Base-by-base conservation (phyloP, 2,888 invertebrate genomes). In the Tribolium freemani region DNA sequence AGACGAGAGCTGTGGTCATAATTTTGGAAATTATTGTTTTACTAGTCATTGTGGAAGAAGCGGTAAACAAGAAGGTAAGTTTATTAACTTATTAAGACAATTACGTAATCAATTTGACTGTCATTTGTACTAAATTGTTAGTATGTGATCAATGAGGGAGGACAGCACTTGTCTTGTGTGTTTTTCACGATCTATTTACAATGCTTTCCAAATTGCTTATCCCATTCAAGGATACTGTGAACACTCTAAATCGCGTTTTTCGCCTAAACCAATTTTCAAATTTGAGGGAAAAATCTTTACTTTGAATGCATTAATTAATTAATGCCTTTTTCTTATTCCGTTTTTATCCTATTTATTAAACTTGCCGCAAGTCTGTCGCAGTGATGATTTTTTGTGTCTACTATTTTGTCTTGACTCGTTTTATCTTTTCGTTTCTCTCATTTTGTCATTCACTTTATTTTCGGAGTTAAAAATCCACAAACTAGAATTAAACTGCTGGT, bases 191-290 rank as follows among this genome's bases (percentile, higher is more conserved):
- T 6, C 56, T 10, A 21, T 45, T 11, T 67, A 46, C 16, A 56
- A 56, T 26, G 3, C 46, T 46, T 26, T 54, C 8, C 16, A 54
- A 31, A 63, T 31, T 1, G 20, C 10, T 26, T 51, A 26, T 51
- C 69, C 60, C 4, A 38, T 71, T 45, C 60, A 46, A 10, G 66
- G 71, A 5, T 66, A 71, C n/a, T 71, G 71, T 53, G 10, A 67
- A 53, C 71, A 71, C 45, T 67, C 66, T 9, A 67, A 51, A 45
- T 44, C 13, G 3, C 31, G 30, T 1, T 71, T 60, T 60, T 58
- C 71, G 8, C 4, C n/a, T 0, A 50, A 45, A 10, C 54, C 67
- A 1, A 5, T 11, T 3, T 71, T 48, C 30, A 66, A 21, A 10
- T 13, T 67, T 1, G 60, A 58, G 3, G 9, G 10, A 6, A 5